Base-by-base conservation (phyloP, 2,113 vertebrate species). In the Tragelaphus buxtoni region DNA sequence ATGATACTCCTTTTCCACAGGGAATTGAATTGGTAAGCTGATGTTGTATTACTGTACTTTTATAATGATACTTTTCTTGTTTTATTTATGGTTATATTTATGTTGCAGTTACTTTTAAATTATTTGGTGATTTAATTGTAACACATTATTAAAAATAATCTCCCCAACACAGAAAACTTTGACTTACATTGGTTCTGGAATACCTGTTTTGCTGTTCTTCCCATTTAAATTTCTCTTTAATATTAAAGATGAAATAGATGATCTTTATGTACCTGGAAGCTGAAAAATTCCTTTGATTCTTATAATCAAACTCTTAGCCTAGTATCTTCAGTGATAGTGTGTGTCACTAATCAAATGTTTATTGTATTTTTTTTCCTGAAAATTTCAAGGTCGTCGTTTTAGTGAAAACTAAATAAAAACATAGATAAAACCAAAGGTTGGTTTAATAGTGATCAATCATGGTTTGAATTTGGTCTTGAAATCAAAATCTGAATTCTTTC, bases 1-100 rank as follows among this genome's bases (percentile, higher is more conserved):
- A 99, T 95, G 99, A 99, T 86, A 99, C 99, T 20, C 99, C 99
- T 76, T 99, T 99, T 98, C 99, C 99, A 88, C 99, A 99, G 97
- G 99, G 99, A 96, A 99, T 99, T 98, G 99, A 99, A 97, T 99
- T 99, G 99, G 99, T 99, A 98, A 99, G 99, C 99, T 97, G 76
- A 4, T 90, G 17, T 86, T 94, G 5, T 55, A 63, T 80, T 49
- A 65, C 58, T 95, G 1, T 22, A 53, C 26, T 81, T 97, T 90
- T 45, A 97, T 85, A 80, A 55, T 93, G 47, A 95, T 96, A 63
- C 35, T 96, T 94, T 82, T n/a, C 12, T 76, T 88, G 32, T 89
- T 90, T 32, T 14, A 94, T 88, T 97, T 95, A 89, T 88, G 9
- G 60, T 86, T 65, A n/a, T 39, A 49, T 56, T 92, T 89, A 18